Conservation (phyloP, 1,140 invertebrate species). For the Pomacea maculata region DNA sequence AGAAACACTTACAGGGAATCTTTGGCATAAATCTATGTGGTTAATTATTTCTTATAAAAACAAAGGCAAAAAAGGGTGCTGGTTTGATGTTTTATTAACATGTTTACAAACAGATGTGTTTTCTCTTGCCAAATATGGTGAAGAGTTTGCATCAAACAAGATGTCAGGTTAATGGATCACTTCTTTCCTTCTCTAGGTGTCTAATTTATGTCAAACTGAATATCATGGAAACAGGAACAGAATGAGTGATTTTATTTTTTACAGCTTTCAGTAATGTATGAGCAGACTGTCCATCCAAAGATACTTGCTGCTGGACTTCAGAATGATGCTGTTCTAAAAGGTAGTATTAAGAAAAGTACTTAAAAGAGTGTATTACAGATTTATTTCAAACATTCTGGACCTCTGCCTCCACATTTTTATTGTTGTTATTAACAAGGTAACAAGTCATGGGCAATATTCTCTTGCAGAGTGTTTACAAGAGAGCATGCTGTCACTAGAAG, state of each 20-base stretch:
- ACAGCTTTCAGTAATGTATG: constrained; percentile 34
- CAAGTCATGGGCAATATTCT: neutral
- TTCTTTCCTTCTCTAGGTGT: no score
- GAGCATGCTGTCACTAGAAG: constrained; percentile 32
- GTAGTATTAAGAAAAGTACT: constrained; percentile 15
- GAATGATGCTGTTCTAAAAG: constrained; percentile 30
- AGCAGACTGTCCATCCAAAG: constrained; percentile 32
- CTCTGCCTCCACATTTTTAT: neutral
- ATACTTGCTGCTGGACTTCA: constrained; percentile 29
- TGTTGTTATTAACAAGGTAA: neutral
- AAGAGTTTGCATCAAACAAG: no score
- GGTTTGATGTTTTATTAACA: no score
- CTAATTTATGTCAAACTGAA: no score
- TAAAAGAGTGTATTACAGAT: neutral
- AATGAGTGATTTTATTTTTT: neutral
- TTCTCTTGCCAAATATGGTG: no score
- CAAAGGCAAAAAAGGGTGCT: no score
- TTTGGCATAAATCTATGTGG: no score
- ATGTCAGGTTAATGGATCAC: no score
- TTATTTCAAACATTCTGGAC: neutral
- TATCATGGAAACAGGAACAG: no score
- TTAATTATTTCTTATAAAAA: no score
- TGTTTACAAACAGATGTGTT: no score
- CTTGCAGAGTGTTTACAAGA: constrained; percentile 49
- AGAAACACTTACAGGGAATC: no score